Evolutionary conservation across 2,113 vertebrate genomes (phyloP).

Genomic region (Macquaria australasica): DNA sequence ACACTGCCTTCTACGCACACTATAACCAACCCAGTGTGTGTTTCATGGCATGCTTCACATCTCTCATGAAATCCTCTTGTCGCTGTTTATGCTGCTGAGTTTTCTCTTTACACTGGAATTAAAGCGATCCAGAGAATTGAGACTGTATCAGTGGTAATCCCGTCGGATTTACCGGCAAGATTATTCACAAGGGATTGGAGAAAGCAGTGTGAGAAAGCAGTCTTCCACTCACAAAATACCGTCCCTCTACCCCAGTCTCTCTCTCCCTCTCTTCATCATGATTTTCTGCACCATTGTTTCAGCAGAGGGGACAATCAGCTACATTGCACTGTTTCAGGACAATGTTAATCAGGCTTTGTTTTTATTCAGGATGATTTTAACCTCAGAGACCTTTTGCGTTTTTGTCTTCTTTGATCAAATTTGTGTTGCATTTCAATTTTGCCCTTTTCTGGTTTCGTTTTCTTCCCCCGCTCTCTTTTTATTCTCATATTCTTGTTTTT

Average conservation of each 20-base stretch:
- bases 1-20: too few relatives aligned
- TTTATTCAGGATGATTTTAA: constrained; percentile 23
- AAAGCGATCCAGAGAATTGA: constrained; percentile 46
- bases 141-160: constrained; percentile 53
- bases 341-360: constrained; percentile 23
- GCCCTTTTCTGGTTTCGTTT: background rate
- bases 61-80: constrained; percentile 34
- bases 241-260: background rate
- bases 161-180: constrained; percentile 60
- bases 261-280: background rate
- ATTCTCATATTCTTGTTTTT: background rate
- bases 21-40: background rate
- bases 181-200: constrained; percentile 61
- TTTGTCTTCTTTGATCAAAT: background rate
- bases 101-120: constrained; percentile 55
- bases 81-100: constrained; percentile 15
- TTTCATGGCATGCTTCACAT: background rate
- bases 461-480: background rate
- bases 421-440: background rate
- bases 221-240: constrained; percentile 30
- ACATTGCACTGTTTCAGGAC: background rate
- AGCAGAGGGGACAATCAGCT: background rate
- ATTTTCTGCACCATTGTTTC: constrained; percentile 20
- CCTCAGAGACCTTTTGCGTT: background rate
- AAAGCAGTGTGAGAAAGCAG: constrained; percentile 25